phyloP scores from a whole-genome alignment of 2,113 vertebrate genomes.

The Pandion haliaetus region DNA sequence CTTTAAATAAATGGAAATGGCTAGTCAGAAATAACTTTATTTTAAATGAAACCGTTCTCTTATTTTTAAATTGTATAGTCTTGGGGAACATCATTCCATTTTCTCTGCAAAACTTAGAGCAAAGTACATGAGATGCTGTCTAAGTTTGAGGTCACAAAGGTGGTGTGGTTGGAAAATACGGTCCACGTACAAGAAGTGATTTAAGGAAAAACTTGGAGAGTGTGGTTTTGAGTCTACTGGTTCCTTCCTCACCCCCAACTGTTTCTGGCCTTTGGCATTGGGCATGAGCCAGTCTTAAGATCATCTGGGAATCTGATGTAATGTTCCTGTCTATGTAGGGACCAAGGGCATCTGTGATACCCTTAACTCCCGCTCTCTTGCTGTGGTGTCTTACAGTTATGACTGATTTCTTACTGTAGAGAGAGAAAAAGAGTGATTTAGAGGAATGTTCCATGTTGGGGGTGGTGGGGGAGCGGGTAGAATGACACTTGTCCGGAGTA shows the following conservation, averaged over 20 bases:
- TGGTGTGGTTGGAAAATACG: background rate
- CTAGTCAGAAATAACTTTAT: background rate
- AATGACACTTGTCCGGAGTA: background rate
- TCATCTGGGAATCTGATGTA: background rate
- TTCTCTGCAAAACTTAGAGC: background rate
- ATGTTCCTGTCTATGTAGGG: background rate
- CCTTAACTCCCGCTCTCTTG: background rate
- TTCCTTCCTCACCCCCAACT: background rate
- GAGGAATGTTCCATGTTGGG: accelerated
- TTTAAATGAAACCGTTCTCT: background rate
- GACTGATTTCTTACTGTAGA: background rate
- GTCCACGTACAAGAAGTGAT: background rate
- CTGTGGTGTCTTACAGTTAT: background rate
- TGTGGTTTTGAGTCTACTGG: background rate
- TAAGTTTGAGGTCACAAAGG: background rate
- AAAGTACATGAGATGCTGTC: background rate
- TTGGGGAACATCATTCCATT: background rate
- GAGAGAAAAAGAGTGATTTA: background rate
- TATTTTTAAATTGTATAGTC: background rate
- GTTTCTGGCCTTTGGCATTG: background rate
- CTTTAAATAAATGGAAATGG: background rate
- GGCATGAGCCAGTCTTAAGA: background rate
- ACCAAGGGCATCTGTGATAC: background rate
- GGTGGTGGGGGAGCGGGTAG: background rate
- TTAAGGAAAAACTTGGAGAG: background rate